Conservation (phyloP, 1,140 invertebrate genomes). For the Zaprionus lachaisei region DNA sequence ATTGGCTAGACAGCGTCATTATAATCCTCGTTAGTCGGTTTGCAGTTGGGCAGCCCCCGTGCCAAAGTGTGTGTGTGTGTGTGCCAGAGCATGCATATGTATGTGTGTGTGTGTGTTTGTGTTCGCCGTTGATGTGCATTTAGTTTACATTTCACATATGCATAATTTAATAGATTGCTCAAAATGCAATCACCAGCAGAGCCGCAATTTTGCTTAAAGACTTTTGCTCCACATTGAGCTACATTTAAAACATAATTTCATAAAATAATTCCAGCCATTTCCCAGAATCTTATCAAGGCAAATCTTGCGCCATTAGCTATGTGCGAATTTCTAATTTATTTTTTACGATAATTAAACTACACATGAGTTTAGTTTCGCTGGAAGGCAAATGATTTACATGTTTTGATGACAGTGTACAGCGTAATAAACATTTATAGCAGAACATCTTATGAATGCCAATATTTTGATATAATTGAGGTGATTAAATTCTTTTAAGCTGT, state of each 20-base stretch:
- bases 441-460: too few species aligned
- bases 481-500: too few species aligned
- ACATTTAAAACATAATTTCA: background rate
- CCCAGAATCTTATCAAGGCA: too few species aligned
- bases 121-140: conserved; percentile 25
- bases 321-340: too few species aligned
- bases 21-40: conserved; percentile 69
- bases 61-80: conserved; percentile 6
- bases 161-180: conserved; percentile 46
- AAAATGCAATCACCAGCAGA: background rate
- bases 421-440: too few species aligned
- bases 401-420: background rate
- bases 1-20: conserved; percentile 81
- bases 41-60: conserved; percentile 47
- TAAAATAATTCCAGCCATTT: background rate
- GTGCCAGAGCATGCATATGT: background rate
- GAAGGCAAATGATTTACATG: background rate
- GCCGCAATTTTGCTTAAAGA: conserved; percentile 6
- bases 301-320: too few species aligned
- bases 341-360: too few species aligned
- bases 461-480: too few species aligned
- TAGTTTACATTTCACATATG: conserved; percentile 31
- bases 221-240: background rate
- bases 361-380: background rate
- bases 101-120: conserved; percentile 7